phyloP scores from a whole-genome alignment of 2,888 invertebrate genomes.

The Tribolium freemani region DNA sequence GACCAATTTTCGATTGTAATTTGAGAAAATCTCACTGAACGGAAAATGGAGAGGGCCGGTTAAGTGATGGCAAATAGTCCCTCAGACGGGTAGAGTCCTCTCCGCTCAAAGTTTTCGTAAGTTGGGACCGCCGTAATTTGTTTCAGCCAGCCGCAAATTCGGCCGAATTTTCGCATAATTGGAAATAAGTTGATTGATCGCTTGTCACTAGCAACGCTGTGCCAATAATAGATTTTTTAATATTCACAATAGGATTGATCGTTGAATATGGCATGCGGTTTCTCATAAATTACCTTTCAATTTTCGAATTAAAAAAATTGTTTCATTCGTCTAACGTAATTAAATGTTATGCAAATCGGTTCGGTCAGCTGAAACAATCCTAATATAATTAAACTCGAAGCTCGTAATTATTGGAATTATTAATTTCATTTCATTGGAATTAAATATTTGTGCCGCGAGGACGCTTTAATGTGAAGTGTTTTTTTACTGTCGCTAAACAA shows the following conservation, averaged over 20 bases:
- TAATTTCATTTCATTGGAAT: slow-evolving; percentile 3
- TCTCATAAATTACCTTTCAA: background rate
- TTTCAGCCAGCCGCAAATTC: slow-evolving; percentile 2
- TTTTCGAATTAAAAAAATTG: background rate
- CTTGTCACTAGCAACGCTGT: slow-evolving; percentile 15
- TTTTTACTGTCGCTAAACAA: background rate
- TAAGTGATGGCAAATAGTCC: slow-evolving; percentile 17
- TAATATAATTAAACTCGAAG: too few relatives aligned
- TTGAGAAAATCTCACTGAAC: slow-evolving; percentile 2
- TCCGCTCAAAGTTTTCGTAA: background rate
- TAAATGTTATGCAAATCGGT: slow-evolving; percentile 1
- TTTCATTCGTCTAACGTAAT: background rate
- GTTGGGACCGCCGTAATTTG: background rate
- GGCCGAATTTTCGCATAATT: slow-evolving; percentile 14
- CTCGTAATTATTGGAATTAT: background rate
- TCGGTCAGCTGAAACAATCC: background rate
- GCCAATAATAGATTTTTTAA: slow-evolving; percentile 25
- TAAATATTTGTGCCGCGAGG: slow-evolving; percentile 11
- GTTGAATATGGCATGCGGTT: slow-evolving; percentile 14
- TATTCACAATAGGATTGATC: slow-evolving; percentile 11
- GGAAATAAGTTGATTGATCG: slow-evolving; percentile 20
- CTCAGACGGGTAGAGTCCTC: background rate
- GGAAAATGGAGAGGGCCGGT: slow-evolving; percentile 1
- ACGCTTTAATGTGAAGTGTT: slow-evolving; percentile 26
- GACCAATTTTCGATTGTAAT: background rate